Base-by-base conservation (phyloP, 1,140 invertebrate species). In the Bursaphelenchus mucronatus region DNA sequence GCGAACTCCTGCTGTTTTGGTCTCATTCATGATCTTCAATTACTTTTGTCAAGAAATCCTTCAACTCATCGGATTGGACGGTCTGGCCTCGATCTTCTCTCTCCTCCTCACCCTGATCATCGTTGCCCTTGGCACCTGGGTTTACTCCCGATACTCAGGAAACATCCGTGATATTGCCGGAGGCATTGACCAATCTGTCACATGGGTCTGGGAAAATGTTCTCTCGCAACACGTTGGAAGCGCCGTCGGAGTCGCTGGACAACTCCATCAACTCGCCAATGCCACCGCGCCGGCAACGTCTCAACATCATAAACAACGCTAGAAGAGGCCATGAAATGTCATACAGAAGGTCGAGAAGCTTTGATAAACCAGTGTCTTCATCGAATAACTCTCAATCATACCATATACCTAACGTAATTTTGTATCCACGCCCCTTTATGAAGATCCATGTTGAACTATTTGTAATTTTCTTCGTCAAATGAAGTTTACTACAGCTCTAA, bases 21-120 rank as follows among this genome's bases (percentile, higher is more conserved):
- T 80, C 63, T 47, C 58, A 19, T 49, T 81, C 13, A 67, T 81
- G 62, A 68, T 80, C 47, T 56, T 69, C 40, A 63, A 78, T 57
- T 80, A 80, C 57, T 59, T 81, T 39, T 81, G 67, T 66, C 78
- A 80, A 61, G 78, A 80, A 56, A 66, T 81, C 47, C 78, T 80
- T 72, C 78, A 80, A 63, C 53, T 80, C 11, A 41, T 80, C 44
- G 75, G 78, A 30, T 41, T 80, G 2, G 64, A 80, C 61, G 47
- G 49, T 1, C 52, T 80, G 39, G 78, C 79, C 41, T 71, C 73
- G 6, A 65, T 80, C 50, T 80, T 72, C 61, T 74, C 78, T 8
- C 64, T 78, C 8, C 46, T 81, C 11, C 58, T 81, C 19, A 53
- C 66, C 8, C 15, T 80, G 30, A 56, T 74, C 15, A 66, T 81